Base-by-base conservation (phyloP, 2,888 invertebrate genomes). In the Dolichomitus sp. region DNA sequence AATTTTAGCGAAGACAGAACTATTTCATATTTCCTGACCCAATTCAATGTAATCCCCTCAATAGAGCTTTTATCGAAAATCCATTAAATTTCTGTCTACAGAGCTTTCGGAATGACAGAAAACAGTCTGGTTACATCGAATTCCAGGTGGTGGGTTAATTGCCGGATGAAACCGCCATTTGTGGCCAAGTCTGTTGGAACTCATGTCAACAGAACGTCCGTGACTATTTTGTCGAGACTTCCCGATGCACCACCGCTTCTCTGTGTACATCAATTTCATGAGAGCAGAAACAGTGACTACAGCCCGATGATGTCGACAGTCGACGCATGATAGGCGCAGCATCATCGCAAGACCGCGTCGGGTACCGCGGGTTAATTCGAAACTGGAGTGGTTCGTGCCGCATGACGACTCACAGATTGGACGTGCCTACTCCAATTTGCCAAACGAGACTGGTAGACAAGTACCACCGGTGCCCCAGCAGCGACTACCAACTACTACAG, bases 391-490 rank as follows among this genome's bases (percentile, higher is more conserved):
- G 63, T 65, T 52, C 65, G 42, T 65, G 40, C 76, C 50, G 30
- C 42, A 72, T 63, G 72, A 81, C 74, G 54, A 72, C 33, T 45
- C 19, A 19, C 61, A 61, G 72, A 72, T 76, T 80, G 65, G 42
- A 70, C 70, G 27, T 76, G 59, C 33, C 81, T 72, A 66, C 42
- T 81, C 72, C 72, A 77, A 81, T 81, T 81, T 72, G 57, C 40
- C 27, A 33, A 77, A 77, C 30, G 72, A 63, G 40, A 65, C 48
- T 19, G 50, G 37, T 14, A 40, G 68, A 61, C 59, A 33, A 69
- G 54, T 78, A 45, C 54, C 54, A 42, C 11, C 42, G 48, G 23
- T 48, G 14, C 7, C 27, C 7, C 33, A 65, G 23, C 23, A 12
- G 52, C 19, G 2, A 23, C 23, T 14, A 23, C 5, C 19, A 17